phyloP scores from a whole-genome alignment of 2,113 vertebrate genomes.

The Phasianus colchicus region DNA sequence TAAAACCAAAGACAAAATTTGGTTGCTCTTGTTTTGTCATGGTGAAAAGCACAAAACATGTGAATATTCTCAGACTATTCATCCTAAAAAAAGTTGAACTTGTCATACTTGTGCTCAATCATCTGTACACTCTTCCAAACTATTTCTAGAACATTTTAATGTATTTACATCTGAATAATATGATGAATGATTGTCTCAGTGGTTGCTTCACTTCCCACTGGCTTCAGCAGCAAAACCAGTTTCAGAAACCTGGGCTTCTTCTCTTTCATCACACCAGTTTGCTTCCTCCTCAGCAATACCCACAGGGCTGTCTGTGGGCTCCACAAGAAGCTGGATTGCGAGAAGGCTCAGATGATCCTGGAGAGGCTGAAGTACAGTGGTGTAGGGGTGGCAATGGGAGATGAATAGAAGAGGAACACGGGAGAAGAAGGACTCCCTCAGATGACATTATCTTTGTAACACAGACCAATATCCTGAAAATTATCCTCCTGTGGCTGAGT shows the following conservation, averaged over 20 bases:
- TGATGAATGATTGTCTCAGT: neutral
- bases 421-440: neutral
- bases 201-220: neutral
- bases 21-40: neutral
- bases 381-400: neutral
- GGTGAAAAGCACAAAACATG: neutral
- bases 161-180: neutral
- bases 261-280: neutral
- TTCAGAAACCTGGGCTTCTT: neutral
- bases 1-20: neutral
- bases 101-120: neutral
- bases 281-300: neutral
- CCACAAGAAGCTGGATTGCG: neutral
- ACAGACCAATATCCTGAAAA: neutral
- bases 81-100: neutral
- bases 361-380: neutral
- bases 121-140: neutral
- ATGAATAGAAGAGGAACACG: accelerated
- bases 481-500: neutral
- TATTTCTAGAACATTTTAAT: neutral
- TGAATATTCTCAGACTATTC: neutral
- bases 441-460: neutral
- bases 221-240: neutral
- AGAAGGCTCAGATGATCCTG: neutral
- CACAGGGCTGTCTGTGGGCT: neutral